These are phyloP conservation scores for Nomada hirtipes DNA, from an alignment of 2,888 invertebrate species.

Conservation along the genomic window DNA sequence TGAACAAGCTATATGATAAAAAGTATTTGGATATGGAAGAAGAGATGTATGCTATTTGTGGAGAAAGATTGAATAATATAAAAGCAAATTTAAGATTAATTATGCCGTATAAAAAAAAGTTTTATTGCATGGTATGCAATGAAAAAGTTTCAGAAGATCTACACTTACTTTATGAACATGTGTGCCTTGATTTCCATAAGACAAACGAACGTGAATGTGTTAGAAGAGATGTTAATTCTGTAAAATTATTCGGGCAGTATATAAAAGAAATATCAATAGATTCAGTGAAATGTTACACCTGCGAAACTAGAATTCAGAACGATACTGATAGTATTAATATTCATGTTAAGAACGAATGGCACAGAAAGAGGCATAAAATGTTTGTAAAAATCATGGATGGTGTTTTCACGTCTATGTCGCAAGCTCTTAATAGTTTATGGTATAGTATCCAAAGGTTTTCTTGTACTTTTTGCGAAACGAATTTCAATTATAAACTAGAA, in stretches of 20 bases:
- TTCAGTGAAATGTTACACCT: slow-evolving; percentile 28
- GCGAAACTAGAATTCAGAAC: background rate
- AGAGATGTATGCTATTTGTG: slow-evolving; percentile 22
- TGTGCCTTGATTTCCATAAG: slow-evolving; percentile 1
- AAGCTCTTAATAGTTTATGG: slow-evolving; percentile 46
- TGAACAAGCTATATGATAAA: background rate
- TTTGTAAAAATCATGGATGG: background rate
- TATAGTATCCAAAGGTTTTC: slow-evolving; percentile 67
- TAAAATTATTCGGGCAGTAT: slow-evolving; percentile 1
- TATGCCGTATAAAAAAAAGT: background rate
- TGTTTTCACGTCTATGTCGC: background rate
- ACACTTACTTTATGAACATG: slow-evolving; percentile 42
- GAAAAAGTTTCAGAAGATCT: background rate
- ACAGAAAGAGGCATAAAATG: background rate
- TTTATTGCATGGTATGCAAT: slow-evolving; percentile 45
- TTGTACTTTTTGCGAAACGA: slow-evolving; percentile 63
- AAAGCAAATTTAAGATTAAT: slow-evolving; percentile 26
- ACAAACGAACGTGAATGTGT: background rate
- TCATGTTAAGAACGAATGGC: slow-evolving; percentile 7
- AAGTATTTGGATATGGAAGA: slow-evolving; percentile 28
- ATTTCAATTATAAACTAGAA: slow-evolving; percentile 50
- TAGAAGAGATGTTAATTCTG: background rate
- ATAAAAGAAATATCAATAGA: background rate
- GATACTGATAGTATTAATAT: accelerated
- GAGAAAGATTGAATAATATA: slow-evolving; percentile 1